A percentile compares a stretch with the other conserved stretches of the same genome.
phyloP scores from a whole-genome alignment of 2,888 invertebrate genomes.

The Dasysyrphus tricinctus region DNA sequence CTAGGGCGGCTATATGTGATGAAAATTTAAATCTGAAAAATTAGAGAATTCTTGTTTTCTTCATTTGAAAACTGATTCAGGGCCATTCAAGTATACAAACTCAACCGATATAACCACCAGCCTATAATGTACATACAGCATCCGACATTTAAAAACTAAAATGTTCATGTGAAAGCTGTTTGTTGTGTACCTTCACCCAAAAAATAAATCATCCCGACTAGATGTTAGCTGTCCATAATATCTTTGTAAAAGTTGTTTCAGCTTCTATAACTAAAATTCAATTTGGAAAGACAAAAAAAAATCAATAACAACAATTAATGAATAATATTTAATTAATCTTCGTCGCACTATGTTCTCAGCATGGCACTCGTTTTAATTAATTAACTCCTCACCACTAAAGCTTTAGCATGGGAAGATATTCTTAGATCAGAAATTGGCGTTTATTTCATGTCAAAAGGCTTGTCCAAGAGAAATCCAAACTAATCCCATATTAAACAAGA shows the following conservation, averaged over 20 bases:
- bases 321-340: constrained; percentile 58
- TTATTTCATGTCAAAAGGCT: constrained; percentile 7
- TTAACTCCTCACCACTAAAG: constrained; percentile 42
- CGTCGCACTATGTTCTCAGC: constrained; percentile 50
- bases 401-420: background rate
- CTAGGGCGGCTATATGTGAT: too few relatives aligned
- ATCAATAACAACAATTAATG: constrained; percentile 11
- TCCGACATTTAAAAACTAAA: too few relatives aligned
- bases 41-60: too few relatives aligned
- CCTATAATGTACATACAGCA: too few relatives aligned
- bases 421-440: constrained; percentile 60
- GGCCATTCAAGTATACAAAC: too few relatives aligned
- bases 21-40: too few relatives aligned
- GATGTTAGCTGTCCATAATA: background rate
- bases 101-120: too few relatives aligned
- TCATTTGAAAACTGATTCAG: too few relatives aligned
- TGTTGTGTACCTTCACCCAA: too few relatives aligned
- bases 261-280: constrained; percentile 58
- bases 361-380: constrained; percentile 62
- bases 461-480: constrained; percentile 12
- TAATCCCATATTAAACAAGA: constrained; percentile 67
- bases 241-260: constrained; percentile 15
- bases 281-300: constrained; percentile 44
- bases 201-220: too few relatives aligned
- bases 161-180: too few relatives aligned